Evolutionary conservation across 2,113 vertebrate genomes (phyloP).

Genomic region (Leiothrix lutea): DNA sequence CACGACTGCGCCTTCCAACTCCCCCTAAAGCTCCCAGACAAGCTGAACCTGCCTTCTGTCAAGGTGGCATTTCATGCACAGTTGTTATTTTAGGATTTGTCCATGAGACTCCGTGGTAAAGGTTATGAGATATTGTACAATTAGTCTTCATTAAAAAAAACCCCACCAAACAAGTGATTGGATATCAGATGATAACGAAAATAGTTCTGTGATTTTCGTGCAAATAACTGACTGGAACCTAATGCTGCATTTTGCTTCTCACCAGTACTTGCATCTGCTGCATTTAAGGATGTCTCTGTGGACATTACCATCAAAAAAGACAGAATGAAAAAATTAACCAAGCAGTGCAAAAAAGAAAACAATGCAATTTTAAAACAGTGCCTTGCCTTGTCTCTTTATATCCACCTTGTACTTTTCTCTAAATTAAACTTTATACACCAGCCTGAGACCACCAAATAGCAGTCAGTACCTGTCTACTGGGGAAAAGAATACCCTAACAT

Average conservation of each 20-base stretch:
- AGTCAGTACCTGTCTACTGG: slow-evolving; percentile 62
- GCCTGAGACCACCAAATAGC: slow-evolving; percentile 46
- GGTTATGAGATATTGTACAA: background rate
- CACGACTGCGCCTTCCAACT: background rate
- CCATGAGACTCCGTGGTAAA: background rate
- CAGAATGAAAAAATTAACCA: slow-evolving; percentile 56
- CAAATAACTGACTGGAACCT: slow-evolving; percentile 26
- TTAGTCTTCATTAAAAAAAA: background rate
- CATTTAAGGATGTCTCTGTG: background rate
- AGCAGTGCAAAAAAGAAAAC: slow-evolving; percentile 60
- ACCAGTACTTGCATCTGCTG: slow-evolving; percentile 28
- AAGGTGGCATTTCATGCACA: background rate
- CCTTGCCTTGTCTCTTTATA: slow-evolving; percentile 53
- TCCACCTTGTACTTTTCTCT: slow-evolving; percentile 55
- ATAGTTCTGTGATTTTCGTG: background rate
- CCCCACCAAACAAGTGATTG: background rate
- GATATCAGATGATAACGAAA: background rate
- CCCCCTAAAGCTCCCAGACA: background rate
- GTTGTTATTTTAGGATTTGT: background rate
- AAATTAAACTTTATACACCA: slow-evolving; percentile 58
- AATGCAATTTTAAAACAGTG: slow-evolving; percentile 57
- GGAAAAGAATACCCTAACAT: slow-evolving; percentile 49
- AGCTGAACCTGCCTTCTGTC: background rate
- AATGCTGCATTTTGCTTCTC: slow-evolving; percentile 14
- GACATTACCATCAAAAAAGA: slow-evolving; percentile 47